phyloP scores from a whole-genome alignment of 2,113 vertebrate genomes.

The Vidua chalybeata region DNA sequence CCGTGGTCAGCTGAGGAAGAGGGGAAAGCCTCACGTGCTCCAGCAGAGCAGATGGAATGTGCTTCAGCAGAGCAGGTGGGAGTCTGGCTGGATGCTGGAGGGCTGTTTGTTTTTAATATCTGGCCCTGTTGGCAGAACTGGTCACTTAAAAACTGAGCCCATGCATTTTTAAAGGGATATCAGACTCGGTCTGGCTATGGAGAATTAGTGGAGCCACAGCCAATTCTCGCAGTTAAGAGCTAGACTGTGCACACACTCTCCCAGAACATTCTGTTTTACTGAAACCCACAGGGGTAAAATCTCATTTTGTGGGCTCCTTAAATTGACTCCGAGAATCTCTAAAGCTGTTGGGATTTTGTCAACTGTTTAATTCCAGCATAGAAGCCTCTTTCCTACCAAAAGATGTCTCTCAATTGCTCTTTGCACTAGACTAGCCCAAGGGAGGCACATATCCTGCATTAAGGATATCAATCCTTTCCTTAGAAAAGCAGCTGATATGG shows the following conservation, averaged over 20 bases:
- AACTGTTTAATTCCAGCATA: conserved; percentile 31
- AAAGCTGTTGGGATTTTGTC: conserved; percentile 54
- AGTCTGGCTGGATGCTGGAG: not conserved
- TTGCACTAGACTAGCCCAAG: conserved; percentile 46
- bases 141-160: not conserved
- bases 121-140: not conserved
- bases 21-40: not conserved
- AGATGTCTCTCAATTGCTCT: conserved; percentile 42
- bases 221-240: not conserved
- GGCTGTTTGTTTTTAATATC: not conserved
- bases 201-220: not conserved
- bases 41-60: not conserved
- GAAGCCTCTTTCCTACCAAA: conserved; percentile 47
- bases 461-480: conserved; percentile 24
- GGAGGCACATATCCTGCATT: conserved; percentile 37
- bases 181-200: not conserved
- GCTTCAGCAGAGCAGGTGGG: not conserved
- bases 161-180: not conserved
- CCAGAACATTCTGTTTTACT: not conserved
- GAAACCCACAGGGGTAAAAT: conserved; percentile 36
- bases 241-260: not conserved
- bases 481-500: not conserved
- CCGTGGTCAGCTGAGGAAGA: not conserved
- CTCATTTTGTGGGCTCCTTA: conserved; percentile 50
- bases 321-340: conserved; percentile 26